phyloP scores from a whole-genome alignment of 2,113 vertebrate species.

The Psilopogon haemacephalus region DNA sequence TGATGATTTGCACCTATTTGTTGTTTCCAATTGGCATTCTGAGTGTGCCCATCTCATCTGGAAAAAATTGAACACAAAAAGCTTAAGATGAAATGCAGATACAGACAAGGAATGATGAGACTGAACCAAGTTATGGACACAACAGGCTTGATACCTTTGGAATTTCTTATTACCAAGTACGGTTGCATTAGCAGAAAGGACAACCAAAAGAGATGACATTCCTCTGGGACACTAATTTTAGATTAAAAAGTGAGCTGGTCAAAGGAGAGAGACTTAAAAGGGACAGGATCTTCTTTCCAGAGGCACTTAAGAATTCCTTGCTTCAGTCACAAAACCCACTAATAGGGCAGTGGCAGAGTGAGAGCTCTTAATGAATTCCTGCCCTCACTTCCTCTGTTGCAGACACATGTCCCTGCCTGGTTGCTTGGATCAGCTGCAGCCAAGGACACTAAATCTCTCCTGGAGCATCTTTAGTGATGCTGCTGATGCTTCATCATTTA shows the following conservation, averaged over 20 bases:
- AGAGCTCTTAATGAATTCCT: not conserved
- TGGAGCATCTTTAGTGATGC: not conserved
- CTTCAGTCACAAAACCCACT: not conserved
- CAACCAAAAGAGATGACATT: not conserved
- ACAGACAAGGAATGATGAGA: not conserved
- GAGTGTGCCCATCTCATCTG: not conserved
- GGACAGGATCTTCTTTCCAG: not conserved
- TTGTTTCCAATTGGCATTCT: not conserved
- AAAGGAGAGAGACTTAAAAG: not conserved
- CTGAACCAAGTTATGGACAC: fast-evolving
- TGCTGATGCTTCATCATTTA: not conserved
- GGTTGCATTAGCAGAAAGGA: not conserved
- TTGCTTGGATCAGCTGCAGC: not conserved
- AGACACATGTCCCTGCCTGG: not conserved
- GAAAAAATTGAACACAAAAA: not conserved
- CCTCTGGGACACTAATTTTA: conserved; percentile 8
- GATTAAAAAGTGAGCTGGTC: conserved; percentile 8
- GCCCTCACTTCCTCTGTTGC: not conserved
- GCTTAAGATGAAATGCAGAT: not conserved
- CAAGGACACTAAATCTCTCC: not conserved
- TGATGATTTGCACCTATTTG: not conserved
- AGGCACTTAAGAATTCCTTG: not conserved
- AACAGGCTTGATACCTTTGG: not conserved
- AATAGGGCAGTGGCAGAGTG: not conserved
- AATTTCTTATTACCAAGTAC: not conserved